Percentiles rank a stretch among this genome's conserved stretches.
phyloP scores from a whole-genome alignment of 2,113 vertebrate species.

The Planiliza haematocheilus region DNA sequence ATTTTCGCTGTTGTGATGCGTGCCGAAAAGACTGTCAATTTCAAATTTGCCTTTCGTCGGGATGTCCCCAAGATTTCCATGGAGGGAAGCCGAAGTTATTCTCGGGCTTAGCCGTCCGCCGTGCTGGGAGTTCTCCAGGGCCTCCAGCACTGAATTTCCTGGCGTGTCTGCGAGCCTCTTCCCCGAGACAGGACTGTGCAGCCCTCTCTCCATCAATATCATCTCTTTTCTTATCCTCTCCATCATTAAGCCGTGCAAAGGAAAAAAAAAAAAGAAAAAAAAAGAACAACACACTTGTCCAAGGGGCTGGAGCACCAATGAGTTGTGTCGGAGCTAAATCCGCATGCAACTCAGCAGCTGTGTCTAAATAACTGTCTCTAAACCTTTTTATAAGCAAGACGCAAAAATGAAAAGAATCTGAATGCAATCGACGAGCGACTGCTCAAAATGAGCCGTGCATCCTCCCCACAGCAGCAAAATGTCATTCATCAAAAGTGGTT shows the following conservation, averaged over 20 bases:
- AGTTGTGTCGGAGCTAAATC: conserved; percentile 93
- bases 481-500: conserved; percentile 97
- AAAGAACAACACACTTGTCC: conserved; percentile 81
- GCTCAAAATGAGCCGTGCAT: conserved; percentile 97
- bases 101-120: conserved; percentile 95
- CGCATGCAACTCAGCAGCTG: conserved; percentile 92
- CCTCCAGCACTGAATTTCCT: conserved; percentile 96
- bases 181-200: conserved; percentile 95
- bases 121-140: conserved; percentile 99
- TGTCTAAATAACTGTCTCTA: conserved; percentile 93
- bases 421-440: conserved; percentile 94
- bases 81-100: conserved; percentile 94
- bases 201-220: conserved; percentile 99
- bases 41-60: conserved; percentile 98
- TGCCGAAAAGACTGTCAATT: conserved; percentile 96
- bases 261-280: conserved; percentile 38
- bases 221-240: conserved; percentile 99
- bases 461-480: conserved; percentile 90
- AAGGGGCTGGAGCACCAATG: conserved; percentile 89
- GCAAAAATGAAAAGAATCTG: conserved; percentile 91
- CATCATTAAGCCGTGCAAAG: conserved; percentile 92
- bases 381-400: conserved; percentile 92
- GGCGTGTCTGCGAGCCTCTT: conserved; percentile 95
- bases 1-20: conserved; percentile 89
- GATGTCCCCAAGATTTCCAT: conserved; percentile 92